phyloP scores from a whole-genome alignment of 2,113 vertebrate species.

The Apistogramma diplotaenia region DNA sequence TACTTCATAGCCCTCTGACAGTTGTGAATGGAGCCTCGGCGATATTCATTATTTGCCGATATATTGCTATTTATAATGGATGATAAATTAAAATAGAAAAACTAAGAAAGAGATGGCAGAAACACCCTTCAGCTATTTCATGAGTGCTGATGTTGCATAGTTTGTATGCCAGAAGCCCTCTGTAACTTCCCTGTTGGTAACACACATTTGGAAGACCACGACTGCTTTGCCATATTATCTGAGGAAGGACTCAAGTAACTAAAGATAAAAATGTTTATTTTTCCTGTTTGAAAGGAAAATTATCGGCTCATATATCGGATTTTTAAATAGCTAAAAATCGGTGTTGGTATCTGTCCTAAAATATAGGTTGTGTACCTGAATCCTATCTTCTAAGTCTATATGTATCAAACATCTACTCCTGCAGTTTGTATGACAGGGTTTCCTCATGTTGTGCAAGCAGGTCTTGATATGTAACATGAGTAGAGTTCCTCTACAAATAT shows the following conservation, averaged over 20 bases:
- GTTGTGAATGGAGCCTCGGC: background rate
- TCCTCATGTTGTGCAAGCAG: background rate
- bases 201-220: background rate
- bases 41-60: no score
- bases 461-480: background rate
- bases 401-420: background rate
- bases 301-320: background rate
- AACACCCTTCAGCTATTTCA: no score
- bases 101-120: no score
- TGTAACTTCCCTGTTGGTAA: background rate
- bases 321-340: background rate
- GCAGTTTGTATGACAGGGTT: background rate
- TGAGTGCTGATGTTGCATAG: no score
- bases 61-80: no score
- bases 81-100: no score
- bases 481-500: background rate
- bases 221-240: background rate
- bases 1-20: no score
- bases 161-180: no score
- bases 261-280: background rate
- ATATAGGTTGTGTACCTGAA: background rate
- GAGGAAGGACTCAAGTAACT: background rate
- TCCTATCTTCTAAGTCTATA: background rate
- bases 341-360: background rate
- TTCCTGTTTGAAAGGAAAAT: background rate